Percentiles rank a stretch among this genome's conserved stretches.
These are phyloP conservation scores for Leucoraja erinaceus DNA, from an alignment of 2,113 vertebrate species.

Conservation along the genomic window DNA sequence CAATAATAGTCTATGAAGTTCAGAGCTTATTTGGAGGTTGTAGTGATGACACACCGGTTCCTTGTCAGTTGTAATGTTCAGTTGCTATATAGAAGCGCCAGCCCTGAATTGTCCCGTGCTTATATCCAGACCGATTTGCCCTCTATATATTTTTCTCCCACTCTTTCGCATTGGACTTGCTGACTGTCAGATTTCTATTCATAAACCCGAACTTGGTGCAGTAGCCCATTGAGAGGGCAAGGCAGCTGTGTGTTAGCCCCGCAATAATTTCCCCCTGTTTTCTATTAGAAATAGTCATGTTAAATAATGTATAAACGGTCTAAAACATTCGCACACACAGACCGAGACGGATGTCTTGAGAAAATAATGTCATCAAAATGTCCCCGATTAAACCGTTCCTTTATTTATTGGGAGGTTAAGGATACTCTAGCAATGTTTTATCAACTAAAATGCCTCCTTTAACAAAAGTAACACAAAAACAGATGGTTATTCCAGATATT, in stretches of 20 bases:
- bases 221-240: neutral
- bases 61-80: neutral
- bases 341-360: neutral
- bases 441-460: neutral
- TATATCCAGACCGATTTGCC: neutral
- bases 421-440: neutral
- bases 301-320: neutral
- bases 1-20: too few relatives aligned
- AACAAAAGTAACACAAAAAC: neutral
- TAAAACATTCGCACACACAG: neutral
- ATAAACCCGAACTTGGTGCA: neutral
- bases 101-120: neutral
- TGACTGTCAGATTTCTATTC: neutral
- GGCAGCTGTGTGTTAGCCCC: neutral
- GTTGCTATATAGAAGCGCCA: neutral
- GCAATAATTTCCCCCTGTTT: neutral
- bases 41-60: neutral
- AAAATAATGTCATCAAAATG: neutral
- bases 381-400: neutral
- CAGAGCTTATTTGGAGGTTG: too few relatives aligned
- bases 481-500: neutral
- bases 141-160: neutral
- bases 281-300: neutral
- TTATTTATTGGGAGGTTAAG: neutral
- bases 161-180: neutral